Conservation (phyloP, 1,140 invertebrate genomes). For the Ceratina calcarata region DNA sequence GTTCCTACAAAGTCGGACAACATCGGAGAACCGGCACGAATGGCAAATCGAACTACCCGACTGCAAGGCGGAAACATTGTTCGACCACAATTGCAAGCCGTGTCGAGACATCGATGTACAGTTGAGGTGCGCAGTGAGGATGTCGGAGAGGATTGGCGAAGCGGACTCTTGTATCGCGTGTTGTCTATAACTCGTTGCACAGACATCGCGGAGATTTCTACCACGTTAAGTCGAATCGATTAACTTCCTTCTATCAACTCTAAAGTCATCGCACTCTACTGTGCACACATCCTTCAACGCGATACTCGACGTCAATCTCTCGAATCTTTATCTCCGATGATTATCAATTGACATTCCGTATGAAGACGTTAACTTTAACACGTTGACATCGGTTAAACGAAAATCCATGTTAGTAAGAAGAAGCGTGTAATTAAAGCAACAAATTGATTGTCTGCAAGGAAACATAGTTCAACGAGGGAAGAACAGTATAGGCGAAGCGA, state of each 20-base stretch:
- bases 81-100: conserved; percentile 54
- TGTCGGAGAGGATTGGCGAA: conserved; percentile 55
- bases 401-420: too few relatives aligned
- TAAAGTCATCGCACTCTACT: not conserved
- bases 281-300: not conserved
- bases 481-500: too few relatives aligned
- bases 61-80: conserved; percentile 62
- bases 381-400: too few relatives aligned
- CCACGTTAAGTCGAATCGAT: conserved; percentile 1
- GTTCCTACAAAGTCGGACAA: conserved; percentile 20
- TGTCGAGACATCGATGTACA: conserved; percentile 62
- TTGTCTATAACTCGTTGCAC: conserved; percentile 46
- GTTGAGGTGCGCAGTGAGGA: conserved; percentile 65
- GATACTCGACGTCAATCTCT: not conserved
- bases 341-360: not conserved
- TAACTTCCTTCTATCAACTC: not conserved
- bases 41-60: conserved; percentile 60
- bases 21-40: conserved; percentile 33
- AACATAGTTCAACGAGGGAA: not conserved
- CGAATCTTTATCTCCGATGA: not conserved
- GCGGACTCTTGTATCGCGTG: conserved; percentile 58
- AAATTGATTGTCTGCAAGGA: not conserved
- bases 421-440: too few relatives aligned
- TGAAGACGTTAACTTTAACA: too few relatives aligned
- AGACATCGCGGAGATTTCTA: conserved; percentile 21